Conservation (phyloP, 2,113 vertebrate species). For the Gadus macrocephalus region DNA sequence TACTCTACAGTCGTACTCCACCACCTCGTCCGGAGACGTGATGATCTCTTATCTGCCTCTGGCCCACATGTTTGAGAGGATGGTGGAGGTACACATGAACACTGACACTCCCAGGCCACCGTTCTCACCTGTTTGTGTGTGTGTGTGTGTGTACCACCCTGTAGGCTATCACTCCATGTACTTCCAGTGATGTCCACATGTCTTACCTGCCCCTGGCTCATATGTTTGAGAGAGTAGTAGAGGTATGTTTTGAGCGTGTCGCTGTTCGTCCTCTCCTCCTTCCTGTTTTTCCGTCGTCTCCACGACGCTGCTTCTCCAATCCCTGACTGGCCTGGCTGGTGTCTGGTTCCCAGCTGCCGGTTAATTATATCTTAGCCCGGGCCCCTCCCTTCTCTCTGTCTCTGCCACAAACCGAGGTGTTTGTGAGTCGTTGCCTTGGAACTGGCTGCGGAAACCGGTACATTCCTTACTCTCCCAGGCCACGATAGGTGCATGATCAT, state of each 20-base stretch:
- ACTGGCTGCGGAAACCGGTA: too few relatives aligned
- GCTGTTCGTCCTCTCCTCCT: neutral
- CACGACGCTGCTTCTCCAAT: too few relatives aligned
- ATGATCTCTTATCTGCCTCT: conserved; percentile 48
- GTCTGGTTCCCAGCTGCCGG: too few relatives aligned
- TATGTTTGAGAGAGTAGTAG: conserved; percentile 75
- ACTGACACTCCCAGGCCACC: neutral
- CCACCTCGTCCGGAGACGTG: conserved; percentile 28
- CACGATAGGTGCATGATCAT: too few relatives aligned
- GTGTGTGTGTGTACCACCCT: conserved; percentile 34
- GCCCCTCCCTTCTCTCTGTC: too few relatives aligned
- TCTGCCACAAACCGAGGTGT: too few relatives aligned
- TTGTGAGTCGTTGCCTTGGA: too few relatives aligned
- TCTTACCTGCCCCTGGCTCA: conserved; percentile 78
- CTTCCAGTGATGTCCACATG: conserved; percentile 56
- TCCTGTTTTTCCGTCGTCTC: neutral
- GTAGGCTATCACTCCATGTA: conserved; percentile 56
- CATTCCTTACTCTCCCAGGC: too few relatives aligned
- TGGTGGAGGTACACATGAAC: conserved; percentile 35
- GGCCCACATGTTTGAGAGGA: conserved; percentile 47
- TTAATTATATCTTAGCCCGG: too few relatives aligned
- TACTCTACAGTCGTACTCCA: conserved; percentile 13
- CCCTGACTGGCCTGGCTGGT: too few relatives aligned
- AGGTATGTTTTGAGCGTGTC: conserved; percentile 55
- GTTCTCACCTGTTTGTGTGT: neutral